Percentiles rank a stretch among this genome's conserved stretches.
These are phyloP conservation scores for Platysteira castanea DNA, from an alignment of 2,113 vertebrate species.

Conservation along the genomic window DNA sequence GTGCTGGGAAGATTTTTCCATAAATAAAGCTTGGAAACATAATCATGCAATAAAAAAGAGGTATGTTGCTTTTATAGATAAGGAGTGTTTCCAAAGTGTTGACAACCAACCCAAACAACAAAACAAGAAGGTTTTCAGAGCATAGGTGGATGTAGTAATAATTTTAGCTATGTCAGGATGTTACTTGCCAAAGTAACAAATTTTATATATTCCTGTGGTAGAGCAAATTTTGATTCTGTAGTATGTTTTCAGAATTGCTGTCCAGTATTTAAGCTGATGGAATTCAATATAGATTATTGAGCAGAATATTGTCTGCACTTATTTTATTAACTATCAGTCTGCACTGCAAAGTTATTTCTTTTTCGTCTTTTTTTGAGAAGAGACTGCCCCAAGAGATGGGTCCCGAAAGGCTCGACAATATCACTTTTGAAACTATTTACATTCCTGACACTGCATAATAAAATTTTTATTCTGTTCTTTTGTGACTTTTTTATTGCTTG, in stretches of 20 bases:
- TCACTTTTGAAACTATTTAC: slow-evolving; percentile 60
- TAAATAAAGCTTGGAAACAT: neutral
- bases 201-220: neutral
- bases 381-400: neutral
- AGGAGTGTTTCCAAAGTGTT: neutral
- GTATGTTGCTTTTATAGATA: neutral
- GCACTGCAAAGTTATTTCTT: neutral
- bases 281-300: neutral
- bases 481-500: slow-evolving; percentile 62
- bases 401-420: neutral
- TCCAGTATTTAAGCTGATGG: neutral
- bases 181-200: neutral
- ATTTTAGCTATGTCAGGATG: neutral
- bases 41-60: neutral
- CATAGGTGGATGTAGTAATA: neutral
- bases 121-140: neutral
- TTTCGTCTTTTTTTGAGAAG: neutral
- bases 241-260: neutral
- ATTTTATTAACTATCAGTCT: neutral
- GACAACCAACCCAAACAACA: neutral
- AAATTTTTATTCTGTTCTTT: slow-evolving; percentile 64
- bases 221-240: neutral
- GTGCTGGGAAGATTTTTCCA: neutral
- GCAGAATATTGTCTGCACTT: neutral
- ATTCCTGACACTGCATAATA: slow-evolving; percentile 56